A percentile compares a stretch with the other conserved stretches of the same genome.
Conservation (phyloP, 2,888 invertebrate genomes). For the Rhamnusium bicolor region DNA sequence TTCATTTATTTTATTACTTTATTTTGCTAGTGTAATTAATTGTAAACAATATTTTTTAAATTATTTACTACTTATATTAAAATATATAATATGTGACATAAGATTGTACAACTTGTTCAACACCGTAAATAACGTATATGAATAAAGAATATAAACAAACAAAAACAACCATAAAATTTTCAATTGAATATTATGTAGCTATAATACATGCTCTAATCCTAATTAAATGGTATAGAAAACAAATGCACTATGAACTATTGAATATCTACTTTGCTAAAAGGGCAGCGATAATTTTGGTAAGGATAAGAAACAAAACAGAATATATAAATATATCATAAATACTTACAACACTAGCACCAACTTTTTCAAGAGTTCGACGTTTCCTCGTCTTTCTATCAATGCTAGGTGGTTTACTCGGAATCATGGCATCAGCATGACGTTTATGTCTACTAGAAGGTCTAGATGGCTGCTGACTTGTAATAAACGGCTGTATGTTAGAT, state of each 20-base stretch:
- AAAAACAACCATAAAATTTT: not conserved
- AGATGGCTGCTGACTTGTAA: conserved; percentile 38
- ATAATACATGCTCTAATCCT: not conserved
- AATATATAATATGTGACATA: too few species aligned
- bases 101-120: too few species aligned
- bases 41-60: too few species aligned
- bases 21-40: too few species aligned
- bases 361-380: conserved; percentile 77
- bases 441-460: conserved; percentile 65
- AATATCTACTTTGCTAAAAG: not conserved
- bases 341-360: conserved; percentile 77
- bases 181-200: not conserved
- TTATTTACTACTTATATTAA: too few species aligned
- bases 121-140: too few species aligned
- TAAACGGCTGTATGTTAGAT: conserved; percentile 50
- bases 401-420: conserved; percentile 51
- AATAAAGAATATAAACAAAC: too few species aligned
- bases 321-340: conserved; percentile 41
- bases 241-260: too few species aligned
- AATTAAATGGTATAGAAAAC: not conserved
- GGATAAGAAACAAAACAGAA: not conserved
- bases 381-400: conserved; percentile 71
- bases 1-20: too few species aligned
- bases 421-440: conserved; percentile 63
- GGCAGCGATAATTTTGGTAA: not conserved